Base-by-base conservation (phyloP, 2,113 vertebrate genomes). In the Phalacrocorax brasilianus region DNA sequence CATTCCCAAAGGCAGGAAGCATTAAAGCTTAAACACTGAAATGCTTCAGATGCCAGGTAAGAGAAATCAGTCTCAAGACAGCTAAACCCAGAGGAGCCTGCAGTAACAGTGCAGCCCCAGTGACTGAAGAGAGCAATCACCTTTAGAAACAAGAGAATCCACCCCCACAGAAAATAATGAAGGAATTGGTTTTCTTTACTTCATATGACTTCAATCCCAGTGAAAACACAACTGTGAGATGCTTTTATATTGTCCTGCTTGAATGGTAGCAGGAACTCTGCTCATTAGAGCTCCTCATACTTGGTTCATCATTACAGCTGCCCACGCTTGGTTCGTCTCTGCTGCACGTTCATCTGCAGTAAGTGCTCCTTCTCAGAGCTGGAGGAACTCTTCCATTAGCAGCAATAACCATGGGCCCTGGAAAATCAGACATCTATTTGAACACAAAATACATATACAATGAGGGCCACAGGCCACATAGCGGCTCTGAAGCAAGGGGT, bases 351-450 rank as follows among this genome's bases (percentile, higher is more conserved):
- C 32, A 8, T 23, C 40, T 7, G 58, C 52, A 45, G 35, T 4
- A 22, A 9, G 9, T 27, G 50, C 23, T 76, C 18, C 30, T 21
- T 7, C 47, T 5, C 35, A 2, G 63, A 27, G 72, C 44, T 49
- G 79, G 15, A 16, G 83, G 53, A 67, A 7, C 13, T 32, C 22
- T 5, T 14, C 66, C 18, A 4, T 50, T 24, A 21, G 52, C 61
- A 65, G 47, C 61, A 16, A 15, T 9, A 40, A 14, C 23, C 5
- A 4, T 4, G 38, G 18, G 40, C 56, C 27, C 15, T 7, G 71
- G 27, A 23, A 30, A 16, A 33, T 47, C 33, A 12, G 53, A 16
- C 5, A 15, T 56, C 49, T 20, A 0, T 0, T 0, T 12, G 40
- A 58, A 27, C 26, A 52, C 14, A 61, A 58, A 67, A 23, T 4